These are phyloP conservation scores for Dioctria linearis DNA, from an alignment of 2,888 invertebrate genomes.

Conservation along the genomic window DNA sequence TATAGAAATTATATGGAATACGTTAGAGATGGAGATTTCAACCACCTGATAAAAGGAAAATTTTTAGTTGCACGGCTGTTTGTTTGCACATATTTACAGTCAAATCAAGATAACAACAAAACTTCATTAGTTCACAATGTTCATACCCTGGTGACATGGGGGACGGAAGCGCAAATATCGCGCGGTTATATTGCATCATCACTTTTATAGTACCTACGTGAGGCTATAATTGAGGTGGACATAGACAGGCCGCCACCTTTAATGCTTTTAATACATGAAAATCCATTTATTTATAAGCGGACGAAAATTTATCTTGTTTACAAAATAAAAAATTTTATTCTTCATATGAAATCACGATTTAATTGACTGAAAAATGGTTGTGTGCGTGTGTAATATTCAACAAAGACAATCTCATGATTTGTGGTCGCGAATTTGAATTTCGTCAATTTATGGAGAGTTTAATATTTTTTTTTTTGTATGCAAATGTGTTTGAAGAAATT, in stretches of 20 bases:
- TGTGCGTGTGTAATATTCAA: neutral
- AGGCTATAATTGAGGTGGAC: neutral
- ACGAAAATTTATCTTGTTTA: neutral
- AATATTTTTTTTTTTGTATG: no score
- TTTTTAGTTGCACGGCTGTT: no score
- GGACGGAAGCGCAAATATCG: no score
- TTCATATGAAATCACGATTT: slow-evolving; percentile 1
- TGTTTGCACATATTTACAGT: no score
- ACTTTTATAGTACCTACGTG: neutral
- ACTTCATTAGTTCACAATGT: no score
- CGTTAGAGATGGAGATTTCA: neutral
- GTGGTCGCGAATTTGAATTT: no score
- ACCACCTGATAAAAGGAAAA: neutral
- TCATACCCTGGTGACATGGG: no score
- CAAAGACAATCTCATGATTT: no score
- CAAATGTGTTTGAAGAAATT: no score
- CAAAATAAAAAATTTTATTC: neutral
- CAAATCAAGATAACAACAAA: no score
- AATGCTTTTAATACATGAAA: neutral
- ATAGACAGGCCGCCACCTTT: neutral
- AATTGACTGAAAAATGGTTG: neutral
- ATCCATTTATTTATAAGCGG: neutral
- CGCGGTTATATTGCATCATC: neutral
- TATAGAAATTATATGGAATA: no score
- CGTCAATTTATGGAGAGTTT: no score